These are phyloP conservation scores for Typhlomys cinereus DNA, from an alignment of 2,113 vertebrate genomes.

Conservation along the genomic window DNA sequence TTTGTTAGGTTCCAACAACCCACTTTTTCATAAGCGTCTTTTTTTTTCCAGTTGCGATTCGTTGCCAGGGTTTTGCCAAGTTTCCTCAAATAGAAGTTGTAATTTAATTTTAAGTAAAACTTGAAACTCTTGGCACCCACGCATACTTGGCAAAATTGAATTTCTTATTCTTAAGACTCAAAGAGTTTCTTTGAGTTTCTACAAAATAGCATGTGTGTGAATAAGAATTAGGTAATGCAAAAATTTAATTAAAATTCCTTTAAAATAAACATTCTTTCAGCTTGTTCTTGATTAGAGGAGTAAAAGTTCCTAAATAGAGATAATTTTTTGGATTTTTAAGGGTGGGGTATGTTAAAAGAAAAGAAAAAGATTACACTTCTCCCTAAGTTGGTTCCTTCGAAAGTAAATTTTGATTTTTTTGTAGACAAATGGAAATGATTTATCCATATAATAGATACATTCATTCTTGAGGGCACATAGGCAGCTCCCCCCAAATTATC, in stretches of 20 bases:
- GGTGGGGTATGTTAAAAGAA: background rate
- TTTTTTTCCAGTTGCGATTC: constrained; percentile 8
- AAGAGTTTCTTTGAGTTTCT: constrained; percentile 53
- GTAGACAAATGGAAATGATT: background rate
- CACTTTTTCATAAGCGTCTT: constrained; percentile 20
- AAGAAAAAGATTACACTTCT: constrained; percentile 10
- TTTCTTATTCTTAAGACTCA: constrained; percentile 53
- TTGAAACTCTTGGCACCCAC: constrained; percentile 56
- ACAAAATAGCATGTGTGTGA: constrained; percentile 60
- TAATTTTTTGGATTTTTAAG: constrained; percentile 42
- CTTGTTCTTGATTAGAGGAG: constrained; percentile 53
- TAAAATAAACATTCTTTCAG: constrained; percentile 40
- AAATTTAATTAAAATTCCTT: constrained; percentile 57
- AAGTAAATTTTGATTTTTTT: background rate
- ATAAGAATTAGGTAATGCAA: constrained; percentile 55
- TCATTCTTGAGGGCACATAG: background rate
- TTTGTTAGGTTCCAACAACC: constrained; percentile 19
- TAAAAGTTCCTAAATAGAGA: constrained; percentile 43
- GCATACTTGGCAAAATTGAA: constrained; percentile 41
- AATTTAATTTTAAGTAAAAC: constrained; percentile 66
- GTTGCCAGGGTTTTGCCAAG: constrained; percentile 31
- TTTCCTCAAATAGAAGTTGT: constrained; percentile 60
- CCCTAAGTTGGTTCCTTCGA: background rate
- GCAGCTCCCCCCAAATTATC: background rate
- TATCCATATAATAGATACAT: background rate